Base-by-base conservation (phyloP, 2,888 invertebrate species). In the Diplazon laetatorius region DNA sequence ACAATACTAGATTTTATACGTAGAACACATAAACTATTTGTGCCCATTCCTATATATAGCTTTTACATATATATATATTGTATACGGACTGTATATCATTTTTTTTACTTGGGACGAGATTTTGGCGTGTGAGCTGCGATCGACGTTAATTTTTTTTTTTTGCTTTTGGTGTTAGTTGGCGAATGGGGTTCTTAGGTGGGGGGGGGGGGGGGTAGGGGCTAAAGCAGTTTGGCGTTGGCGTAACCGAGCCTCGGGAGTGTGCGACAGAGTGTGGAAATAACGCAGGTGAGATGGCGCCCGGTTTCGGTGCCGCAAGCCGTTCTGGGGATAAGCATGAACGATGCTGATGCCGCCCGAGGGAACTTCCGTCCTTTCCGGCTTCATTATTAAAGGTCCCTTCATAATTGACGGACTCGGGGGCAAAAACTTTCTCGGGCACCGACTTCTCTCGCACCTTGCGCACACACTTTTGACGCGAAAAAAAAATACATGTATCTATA, bases 241-340 rank as follows among this genome's bases (percentile, higher is more conserved):
- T 48, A 10, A 9, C 18, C 2, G 18, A 10, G 48, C 10, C 20
- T 42, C 10, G 18, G 9, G 18, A 30, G 30, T n/a, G 20, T 10
- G 48, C 12, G 18, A 42, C 25, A 30, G 18, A 30, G 30, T 14
- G 52, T 66, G 25, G 25, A 50, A 52, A 50, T 52, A 42, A 39
- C 48, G n/a, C 18, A 66, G 14, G 39, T 22, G 52, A 2, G 30
- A 30, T 2, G 30, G 30, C 10, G 52, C 37, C 8, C 1, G 25
- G 57, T 30, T 44, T 44, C 81, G 82, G 83, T 4, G 42, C n/a
- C 4, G 42, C n/a, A 85, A 77, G 84, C 85, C 84, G 87, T 88
- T 89, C 48, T 87, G 87, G 84, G 85, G 83, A 85, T 89, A 88
- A 89, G 87, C 87, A 88, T 89, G 88, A 89, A 88, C 88, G 88